A percentile compares a stretch with the other conserved stretches of the same genome.
Conservation (phyloP, 2,113 vertebrate genomes). For the Dascyllus trimaculatus region DNA sequence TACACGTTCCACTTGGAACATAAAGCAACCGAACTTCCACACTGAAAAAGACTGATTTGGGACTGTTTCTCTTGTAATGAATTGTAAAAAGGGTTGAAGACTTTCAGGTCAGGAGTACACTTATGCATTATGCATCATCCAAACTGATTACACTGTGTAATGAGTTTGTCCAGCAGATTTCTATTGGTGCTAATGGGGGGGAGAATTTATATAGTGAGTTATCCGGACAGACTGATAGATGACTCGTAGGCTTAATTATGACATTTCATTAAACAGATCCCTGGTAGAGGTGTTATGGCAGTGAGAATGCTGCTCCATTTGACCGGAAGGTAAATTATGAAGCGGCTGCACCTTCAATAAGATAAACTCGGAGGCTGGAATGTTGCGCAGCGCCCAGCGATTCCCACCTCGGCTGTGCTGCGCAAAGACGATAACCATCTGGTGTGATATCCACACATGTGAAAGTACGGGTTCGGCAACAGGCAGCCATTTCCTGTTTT, state of each 20-base stretch:
- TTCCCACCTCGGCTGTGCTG: constrained; percentile 26
- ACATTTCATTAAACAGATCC: constrained; percentile 54
- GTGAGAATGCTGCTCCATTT: constrained; percentile 20
- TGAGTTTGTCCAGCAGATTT: constrained; percentile 31
- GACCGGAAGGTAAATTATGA: constrained; percentile 29
- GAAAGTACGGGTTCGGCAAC: constrained; percentile 32
- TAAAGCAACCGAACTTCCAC: neutral
- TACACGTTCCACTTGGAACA: neutral
- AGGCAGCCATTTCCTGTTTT: constrained; percentile 46
- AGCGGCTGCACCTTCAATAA: constrained; percentile 4
- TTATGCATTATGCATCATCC: constrained; percentile 14
- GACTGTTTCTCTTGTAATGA: constrained; percentile 3
- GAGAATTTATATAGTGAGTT: constrained; percentile 12
- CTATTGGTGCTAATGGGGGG: constrained; percentile 19
- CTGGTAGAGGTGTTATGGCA: constrained; percentile 27
- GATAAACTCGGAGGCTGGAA: constrained; percentile 26
- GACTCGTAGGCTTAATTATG: constrained; percentile 54
- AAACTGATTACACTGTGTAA: constrained; percentile 30
- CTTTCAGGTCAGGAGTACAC: constrained; percentile 17
- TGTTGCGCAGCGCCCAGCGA: neutral
- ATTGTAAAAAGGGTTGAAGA: constrained; percentile 12
- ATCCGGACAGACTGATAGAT: constrained; percentile 42
- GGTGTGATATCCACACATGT: constrained; percentile 49
- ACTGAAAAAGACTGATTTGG: neutral
- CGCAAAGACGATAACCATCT: constrained; percentile 28